Percentiles rank a stretch among this genome's conserved stretches.
phyloP scores from a whole-genome alignment of 2,888 invertebrate species.

The Perdita meconis region DNA sequence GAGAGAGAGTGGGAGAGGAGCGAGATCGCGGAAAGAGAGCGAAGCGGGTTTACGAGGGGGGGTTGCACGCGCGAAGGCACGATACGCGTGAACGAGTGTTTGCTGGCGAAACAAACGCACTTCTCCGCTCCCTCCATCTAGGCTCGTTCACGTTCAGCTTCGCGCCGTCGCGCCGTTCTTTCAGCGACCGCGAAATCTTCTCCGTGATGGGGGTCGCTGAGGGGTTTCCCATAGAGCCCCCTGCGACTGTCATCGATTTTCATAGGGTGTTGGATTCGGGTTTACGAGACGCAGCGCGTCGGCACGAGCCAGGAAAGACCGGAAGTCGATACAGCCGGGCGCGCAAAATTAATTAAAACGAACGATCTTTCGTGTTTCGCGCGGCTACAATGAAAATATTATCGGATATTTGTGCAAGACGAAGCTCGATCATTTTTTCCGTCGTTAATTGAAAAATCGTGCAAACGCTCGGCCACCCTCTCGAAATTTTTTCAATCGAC shows the following conservation, averaged over 20 bases:
- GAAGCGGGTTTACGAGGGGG: conserved; percentile 18
- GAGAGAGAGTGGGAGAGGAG: conserved; percentile 5
- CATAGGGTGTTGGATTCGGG: not conserved
- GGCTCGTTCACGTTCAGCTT: not conserved
- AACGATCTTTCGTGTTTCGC: conserved; percentile 38
- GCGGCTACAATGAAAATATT: conserved; percentile 52
- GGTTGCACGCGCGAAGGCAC: conserved; percentile 42
- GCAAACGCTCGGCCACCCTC: conserved; percentile 18
- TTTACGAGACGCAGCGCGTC: not conserved
- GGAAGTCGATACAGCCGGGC: conserved; percentile 37
- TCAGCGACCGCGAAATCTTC: conserved; percentile 20
- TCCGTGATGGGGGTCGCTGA: not conserved
- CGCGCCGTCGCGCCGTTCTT: conserved; percentile 28
- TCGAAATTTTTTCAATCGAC: conserved; percentile 38
- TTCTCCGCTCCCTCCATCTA: conserved; percentile 33
- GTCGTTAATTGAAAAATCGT: conserved; percentile 57
- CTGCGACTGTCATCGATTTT: not conserved
- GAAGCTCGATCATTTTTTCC: conserved; percentile 52
- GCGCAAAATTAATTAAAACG: conserved; percentile 50
- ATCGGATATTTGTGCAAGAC: conserved; percentile 59
- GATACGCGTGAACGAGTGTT: conserved; percentile 65
- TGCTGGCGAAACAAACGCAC: conserved; percentile 58
- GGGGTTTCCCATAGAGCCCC: not conserved
- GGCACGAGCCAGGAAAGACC: not conserved
- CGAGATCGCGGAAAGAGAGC: not conserved